Evolutionary conservation across 2,113 vertebrate genomes (phyloP).

Genomic region (Pygoscelis antarcticus): DNA sequence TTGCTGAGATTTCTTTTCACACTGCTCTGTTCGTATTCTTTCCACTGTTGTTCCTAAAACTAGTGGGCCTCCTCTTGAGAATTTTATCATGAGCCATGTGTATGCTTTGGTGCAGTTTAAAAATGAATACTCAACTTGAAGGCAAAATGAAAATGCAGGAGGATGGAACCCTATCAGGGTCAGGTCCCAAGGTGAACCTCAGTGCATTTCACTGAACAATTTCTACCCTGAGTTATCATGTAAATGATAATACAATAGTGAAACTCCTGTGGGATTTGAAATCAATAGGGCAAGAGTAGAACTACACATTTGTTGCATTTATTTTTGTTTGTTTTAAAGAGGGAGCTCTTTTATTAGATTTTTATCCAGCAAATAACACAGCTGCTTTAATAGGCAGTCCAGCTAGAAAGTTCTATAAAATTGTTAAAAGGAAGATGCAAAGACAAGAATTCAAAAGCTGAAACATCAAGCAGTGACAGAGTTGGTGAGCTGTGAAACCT

Average conservation of each 20-base stretch:
- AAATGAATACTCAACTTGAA: constrained; percentile 1
- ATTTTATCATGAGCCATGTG: neutral
- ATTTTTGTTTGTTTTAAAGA: constrained; percentile 4
- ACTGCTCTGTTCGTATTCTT: neutral
- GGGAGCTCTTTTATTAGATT: neutral
- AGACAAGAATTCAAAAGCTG: neutral
- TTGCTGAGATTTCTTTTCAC: constrained; percentile 38
- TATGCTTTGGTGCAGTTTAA: neutral
- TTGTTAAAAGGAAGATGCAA: neutral
- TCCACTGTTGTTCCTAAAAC: constrained; percentile 9
- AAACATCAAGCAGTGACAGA: neutral
- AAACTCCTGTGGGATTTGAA: neutral
- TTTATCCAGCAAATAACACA: neutral
- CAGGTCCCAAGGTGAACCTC: neutral
- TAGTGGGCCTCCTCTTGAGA: neutral
- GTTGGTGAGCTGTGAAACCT: constrained; percentile 11
- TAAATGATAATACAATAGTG: neutral
- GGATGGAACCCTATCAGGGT: neutral
- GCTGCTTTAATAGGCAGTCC: neutral
- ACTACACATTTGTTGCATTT: neutral
- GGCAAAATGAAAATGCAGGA: neutral
- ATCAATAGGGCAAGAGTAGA: neutral
- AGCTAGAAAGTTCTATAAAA: neutral
- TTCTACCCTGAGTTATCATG: neutral
- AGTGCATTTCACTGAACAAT: neutral